Conservation (phyloP, 2,888 invertebrate genomes). For the Sylvicola fuscatus region DNA sequence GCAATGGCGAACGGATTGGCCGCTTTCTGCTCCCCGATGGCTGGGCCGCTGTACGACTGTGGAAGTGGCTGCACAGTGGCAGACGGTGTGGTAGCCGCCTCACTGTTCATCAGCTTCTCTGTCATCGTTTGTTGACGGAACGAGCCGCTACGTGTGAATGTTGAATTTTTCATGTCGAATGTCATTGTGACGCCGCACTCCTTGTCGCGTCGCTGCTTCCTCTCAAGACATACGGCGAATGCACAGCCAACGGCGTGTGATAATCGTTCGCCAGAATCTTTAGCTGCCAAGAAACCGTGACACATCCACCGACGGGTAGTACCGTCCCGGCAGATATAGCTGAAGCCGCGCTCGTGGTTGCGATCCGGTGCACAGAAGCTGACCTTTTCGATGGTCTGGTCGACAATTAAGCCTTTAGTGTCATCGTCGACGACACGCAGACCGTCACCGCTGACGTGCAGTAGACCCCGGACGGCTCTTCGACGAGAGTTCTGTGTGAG, state of each 20-base stretch:
- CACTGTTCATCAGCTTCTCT: conserved; percentile 43
- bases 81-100: conserved; percentile 19
- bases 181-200: conserved; percentile 89
- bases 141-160: conserved; percentile 83
- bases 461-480: conserved; percentile 69
- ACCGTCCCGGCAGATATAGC: conserved; percentile 97
- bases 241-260: conserved; percentile 99
- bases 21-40: conserved; percentile 21
- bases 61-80: conserved; percentile 25
- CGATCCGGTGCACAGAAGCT: conserved; percentile 99
- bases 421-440: conserved; percentile 96
- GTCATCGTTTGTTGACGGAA: conserved; percentile 72
- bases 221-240: conserved; percentile 92
- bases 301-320: conserved; percentile 99
- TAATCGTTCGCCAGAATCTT: conserved; percentile 91
- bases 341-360: conserved; percentile 89
- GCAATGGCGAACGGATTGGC: conserved; percentile 88
- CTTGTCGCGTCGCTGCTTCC: conserved; percentile 93
- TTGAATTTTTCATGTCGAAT: conserved; percentile 72
- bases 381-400: conserved; percentile 99
- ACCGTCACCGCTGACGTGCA: conserved; percentile 88
- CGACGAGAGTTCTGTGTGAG: conserved; percentile 60
- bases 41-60: conserved; percentile 17
- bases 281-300: conserved; percentile 91
- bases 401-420: conserved; percentile 94